Percentiles rank a stretch among this genome's conserved stretches.
phyloP scores from a whole-genome alignment of 2,797 vertebrate genomes.

The Antrozous pallidus region DNA sequence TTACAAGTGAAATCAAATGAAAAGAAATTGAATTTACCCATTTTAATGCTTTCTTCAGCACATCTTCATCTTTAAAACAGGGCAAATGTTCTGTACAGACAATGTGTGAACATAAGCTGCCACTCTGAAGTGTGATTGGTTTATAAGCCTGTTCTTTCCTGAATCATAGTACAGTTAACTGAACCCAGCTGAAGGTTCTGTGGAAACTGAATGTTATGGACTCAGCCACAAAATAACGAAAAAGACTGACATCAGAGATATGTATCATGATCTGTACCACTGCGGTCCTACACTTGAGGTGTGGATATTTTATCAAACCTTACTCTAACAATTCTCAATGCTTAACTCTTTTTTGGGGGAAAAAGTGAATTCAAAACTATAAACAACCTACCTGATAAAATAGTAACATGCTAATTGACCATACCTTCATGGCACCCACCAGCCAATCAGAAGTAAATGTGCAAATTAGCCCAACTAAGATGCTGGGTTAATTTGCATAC shows the following conservation, averaged over 20 bases:
- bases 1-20: not conserved
- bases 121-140: not conserved
- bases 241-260: not conserved
- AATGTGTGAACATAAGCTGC: not conserved
- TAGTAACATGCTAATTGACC: too few species aligned
- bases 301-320: not conserved
- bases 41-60: not conserved
- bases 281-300: not conserved
- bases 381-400: not conserved
- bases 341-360: not conserved
- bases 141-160: not conserved
- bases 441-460: too few species aligned
- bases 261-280: not conserved
- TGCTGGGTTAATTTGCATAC: too few species aligned
- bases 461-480: too few species aligned
- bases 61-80: not conserved
- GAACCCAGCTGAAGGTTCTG: not conserved
- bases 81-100: not conserved
- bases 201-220: slow-evolving; percentile 18
- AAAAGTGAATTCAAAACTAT: not conserved
- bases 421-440: too few species aligned
- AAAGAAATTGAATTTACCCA: not conserved
- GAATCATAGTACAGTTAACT: not conserved
- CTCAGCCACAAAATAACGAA: not conserved
- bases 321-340: not conserved